Conservation (phyloP, 2,797 vertebrate species). For the Chaenodraco wilsoni region DNA sequence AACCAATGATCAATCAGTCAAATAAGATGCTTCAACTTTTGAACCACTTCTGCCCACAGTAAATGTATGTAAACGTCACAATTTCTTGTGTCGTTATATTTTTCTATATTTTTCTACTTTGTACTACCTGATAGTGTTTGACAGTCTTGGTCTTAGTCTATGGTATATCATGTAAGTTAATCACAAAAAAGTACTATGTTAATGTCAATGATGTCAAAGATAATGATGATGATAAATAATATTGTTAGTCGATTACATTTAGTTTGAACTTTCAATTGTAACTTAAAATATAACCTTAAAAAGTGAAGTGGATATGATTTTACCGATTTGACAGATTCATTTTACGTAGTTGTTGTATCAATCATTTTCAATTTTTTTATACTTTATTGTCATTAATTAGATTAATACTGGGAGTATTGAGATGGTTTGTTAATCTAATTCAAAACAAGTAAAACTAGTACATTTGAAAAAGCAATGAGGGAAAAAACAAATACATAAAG, state of each 20-base stretch:
- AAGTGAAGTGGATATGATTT: no score
- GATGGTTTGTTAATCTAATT: no score
- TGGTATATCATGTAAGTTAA: no score
- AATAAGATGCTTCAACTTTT: background rate
- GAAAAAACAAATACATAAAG: background rate
- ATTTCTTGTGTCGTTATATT: background rate
- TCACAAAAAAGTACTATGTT: background rate
- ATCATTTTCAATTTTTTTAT: background rate
- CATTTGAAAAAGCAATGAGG: background rate
- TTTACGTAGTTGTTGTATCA: background rate
- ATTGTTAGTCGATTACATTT: background rate
- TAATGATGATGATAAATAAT: background rate
- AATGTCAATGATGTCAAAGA: background rate
- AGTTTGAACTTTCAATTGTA: background rate
- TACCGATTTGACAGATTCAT: no score
- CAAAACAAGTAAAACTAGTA: background rate
- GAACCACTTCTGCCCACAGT: background rate
- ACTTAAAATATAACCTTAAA: background rate
- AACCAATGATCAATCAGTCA: no score
- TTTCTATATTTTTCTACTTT: background rate
- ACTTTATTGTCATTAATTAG: background rate
- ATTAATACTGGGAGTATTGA: background rate
- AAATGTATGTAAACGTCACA: background rate
- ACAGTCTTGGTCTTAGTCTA: no score
- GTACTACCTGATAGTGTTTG: no score